phyloP scores from a whole-genome alignment of 2,888 invertebrate species.

The Erebia ligea region DNA sequence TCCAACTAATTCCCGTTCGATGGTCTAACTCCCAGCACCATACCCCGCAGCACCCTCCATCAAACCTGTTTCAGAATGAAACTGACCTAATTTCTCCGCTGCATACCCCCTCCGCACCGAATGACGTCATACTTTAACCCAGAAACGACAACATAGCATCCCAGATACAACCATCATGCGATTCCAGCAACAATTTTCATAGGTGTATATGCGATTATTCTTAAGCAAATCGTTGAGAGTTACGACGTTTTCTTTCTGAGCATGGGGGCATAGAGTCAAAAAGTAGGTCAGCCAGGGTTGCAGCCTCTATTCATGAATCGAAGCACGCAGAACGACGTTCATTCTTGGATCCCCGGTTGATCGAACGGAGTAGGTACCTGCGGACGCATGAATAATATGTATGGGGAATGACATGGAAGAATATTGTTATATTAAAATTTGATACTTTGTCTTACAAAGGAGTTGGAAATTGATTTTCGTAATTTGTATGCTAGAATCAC shows the following conservation, averaged over 20 bases:
- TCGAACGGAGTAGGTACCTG: conserved; percentile 57
- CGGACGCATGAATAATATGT: conserved; percentile 51
- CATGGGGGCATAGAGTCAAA: conserved; percentile 68
- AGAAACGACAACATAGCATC: conserved; percentile 54
- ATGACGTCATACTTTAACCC: conserved; percentile 82
- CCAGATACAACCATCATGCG: conserved; percentile 48
- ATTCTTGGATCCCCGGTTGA: conserved; percentile 71
- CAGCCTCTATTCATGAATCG: conserved; percentile 85
- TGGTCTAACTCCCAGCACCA: conserved; percentile 46
- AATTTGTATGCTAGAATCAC: not conserved
- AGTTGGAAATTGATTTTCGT: not conserved
- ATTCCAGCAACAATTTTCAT: conserved; percentile 40
- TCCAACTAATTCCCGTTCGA: conserved; percentile 60
- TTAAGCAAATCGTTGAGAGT: conserved; percentile 39
- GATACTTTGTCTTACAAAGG: not conserved
- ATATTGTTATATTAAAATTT: not conserved
- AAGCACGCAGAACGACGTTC: conserved; percentile 73
- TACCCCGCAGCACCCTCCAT: conserved; percentile 51
- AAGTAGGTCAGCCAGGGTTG: conserved; percentile 87
- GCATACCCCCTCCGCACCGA: conserved; percentile 73
- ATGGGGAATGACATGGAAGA: not conserved
- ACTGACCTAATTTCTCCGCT: conserved; percentile 83
- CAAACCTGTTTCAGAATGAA: conserved; percentile 86
- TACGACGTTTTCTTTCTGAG: conserved; percentile 50
- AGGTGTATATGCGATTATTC: conserved; percentile 43